Evolutionary conservation across 2,888 invertebrate species (phyloP), one percentile per base, ranked within the genome.

Genomic region (Amiota mariae): DNA sequence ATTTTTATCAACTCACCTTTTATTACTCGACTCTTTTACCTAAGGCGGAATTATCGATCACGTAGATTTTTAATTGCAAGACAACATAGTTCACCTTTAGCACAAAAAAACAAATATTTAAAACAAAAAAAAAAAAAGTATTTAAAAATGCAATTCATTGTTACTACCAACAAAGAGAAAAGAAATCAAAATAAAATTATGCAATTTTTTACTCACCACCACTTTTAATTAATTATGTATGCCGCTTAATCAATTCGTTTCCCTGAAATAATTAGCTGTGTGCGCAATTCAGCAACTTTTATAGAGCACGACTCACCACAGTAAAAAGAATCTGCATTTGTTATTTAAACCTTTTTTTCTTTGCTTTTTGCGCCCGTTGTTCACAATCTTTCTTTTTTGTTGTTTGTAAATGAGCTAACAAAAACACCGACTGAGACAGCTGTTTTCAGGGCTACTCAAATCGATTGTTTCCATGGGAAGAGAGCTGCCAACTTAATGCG

Each of bases 111-210:
- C n/a, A n/a, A 63, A 63, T 9, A 46, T 46, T 8, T 68, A 71
- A 3, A 64, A 70, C 56, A 59, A 36, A 61, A 77, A 6, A 6
- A 1, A 6, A 76, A 6, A 36, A 2, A 6, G 36, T 36, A 36
- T 36, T 36, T 6, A 36, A 80, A 76, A 24, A 72, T 77, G 77
- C 75, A 79, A 79, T 51, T 63, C 64, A 79, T 80, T 74, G 54
- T 54, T 54, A 3, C 2, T 36, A 36, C n/a, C 54, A 54, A n/a
- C 12, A 54, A 54, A 54, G 24, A 63, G 12, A 8, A 13, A 18
- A n/a, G 24, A 64, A 46, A 64, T 15, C 59, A 71, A 74, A 78
- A 63, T 56, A 68, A 66, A 76, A 81, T 80, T 80, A 80, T 79
- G 79, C 80, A 79, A 81, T 79, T 79, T 79, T 36, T 8, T 24